phyloP scores from a whole-genome alignment of 2,113 vertebrate species.

The Camarhynchus parvulus region DNA sequence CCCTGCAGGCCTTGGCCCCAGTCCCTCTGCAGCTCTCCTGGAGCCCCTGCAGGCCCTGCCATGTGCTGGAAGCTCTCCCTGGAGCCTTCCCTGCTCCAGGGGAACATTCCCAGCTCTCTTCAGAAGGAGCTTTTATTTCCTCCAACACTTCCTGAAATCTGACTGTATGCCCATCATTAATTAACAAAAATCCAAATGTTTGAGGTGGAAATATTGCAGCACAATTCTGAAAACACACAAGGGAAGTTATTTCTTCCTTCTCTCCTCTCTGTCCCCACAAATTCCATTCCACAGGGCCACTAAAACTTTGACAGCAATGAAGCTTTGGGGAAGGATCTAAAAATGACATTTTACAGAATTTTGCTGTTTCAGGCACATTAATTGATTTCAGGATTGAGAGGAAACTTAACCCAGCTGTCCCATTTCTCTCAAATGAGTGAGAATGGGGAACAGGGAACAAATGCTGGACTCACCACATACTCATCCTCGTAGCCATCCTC shows the following conservation, averaged over 20 bases:
- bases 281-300: not conserved
- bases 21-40: not conserved
- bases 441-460: too few species aligned
- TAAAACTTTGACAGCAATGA: not conserved
- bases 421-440: rapidly evolving
- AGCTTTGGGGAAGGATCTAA: not conserved
- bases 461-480: constrained; percentile 86
- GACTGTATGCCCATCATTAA: not conserved
- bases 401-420: not conserved
- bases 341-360: rapidly evolving
- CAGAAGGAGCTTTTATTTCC: not conserved
- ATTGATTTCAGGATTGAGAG: not conserved
- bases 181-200: not conserved
- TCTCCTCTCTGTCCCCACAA: not conserved
- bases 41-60: not conserved
- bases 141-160: not conserved
- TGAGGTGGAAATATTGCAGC: not conserved
- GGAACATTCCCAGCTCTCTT: not conserved
- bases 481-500: constrained; percentile 97
- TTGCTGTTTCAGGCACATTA: not conserved
- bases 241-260: not conserved
- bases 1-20: not conserved
- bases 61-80: not conserved
- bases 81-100: rapidly evolving
- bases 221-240: not conserved